These are phyloP conservation scores for Thumatha senex DNA, from an alignment of 2,888 invertebrate genomes.

Conservation along the genomic window DNA sequence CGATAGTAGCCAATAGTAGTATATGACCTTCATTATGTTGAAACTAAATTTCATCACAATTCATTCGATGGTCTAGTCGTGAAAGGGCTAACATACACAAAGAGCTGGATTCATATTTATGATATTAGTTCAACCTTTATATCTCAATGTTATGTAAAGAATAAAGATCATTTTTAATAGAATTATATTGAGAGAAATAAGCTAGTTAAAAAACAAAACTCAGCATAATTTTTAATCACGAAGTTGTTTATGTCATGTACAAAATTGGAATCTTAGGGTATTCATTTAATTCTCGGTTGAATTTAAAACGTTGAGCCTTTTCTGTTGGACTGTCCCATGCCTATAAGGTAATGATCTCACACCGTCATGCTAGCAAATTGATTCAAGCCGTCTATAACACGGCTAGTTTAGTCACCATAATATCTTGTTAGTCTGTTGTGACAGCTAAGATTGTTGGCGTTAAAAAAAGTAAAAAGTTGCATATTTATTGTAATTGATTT, in stretches of 20 bases:
- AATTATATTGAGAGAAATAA: no score
- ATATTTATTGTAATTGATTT: constrained; percentile 1
- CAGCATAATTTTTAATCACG: not conserved
- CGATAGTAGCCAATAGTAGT: no score
- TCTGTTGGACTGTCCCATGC: constrained; percentile 37
- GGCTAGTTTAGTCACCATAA: constrained; percentile 22
- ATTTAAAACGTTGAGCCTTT: constrained; percentile 14
- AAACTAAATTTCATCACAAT: no score
- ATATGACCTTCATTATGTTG: no score
- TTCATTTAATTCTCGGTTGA: not conserved
- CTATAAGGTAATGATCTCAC: constrained; percentile 30
- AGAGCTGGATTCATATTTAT: no score
- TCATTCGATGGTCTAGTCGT: no score
- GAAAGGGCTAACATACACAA: no score
- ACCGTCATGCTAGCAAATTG: constrained; percentile 59
- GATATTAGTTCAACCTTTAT: no score
- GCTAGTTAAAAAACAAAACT: not conserved
- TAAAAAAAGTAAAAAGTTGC: constrained; percentile 1
- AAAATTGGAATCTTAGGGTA: not conserved
- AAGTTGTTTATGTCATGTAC: not conserved
- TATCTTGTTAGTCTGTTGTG: constrained; percentile 12
- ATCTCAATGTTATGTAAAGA: no score
- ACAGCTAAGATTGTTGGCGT: constrained; percentile 10
- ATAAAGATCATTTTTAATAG: no score
- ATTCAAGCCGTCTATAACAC: constrained; percentile 24